Evolutionary conservation across 1,140 invertebrate species (phyloP).

Genomic region (Augochlora pura): DNA sequence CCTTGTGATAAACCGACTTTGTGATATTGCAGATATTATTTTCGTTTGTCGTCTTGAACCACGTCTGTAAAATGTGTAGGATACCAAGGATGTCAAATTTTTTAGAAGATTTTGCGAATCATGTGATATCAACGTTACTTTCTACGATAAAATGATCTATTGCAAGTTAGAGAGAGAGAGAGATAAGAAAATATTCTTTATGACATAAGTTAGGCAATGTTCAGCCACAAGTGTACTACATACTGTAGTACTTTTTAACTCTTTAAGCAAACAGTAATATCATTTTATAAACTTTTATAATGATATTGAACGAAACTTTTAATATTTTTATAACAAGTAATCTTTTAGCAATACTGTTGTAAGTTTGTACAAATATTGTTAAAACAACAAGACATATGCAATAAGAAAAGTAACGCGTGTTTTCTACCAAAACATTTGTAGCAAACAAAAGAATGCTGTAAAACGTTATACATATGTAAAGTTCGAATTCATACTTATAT

Average conservation of each 20-base stretch:
- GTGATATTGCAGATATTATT: slow-evolving; percentile 33
- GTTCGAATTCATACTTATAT: not conserved
- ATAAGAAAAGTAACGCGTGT: slow-evolving; percentile 12
- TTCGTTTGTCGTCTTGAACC: slow-evolving; percentile 12
- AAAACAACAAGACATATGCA: slow-evolving; percentile 1
- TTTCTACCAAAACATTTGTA: slow-evolving; percentile 34
- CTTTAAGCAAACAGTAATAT: slow-evolving; percentile 4
- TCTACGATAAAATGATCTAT: slow-evolving; percentile 30
- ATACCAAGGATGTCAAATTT: slow-evolving; percentile 18
- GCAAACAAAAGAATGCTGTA: not conserved
- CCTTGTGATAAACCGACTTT: slow-evolving; percentile 33
- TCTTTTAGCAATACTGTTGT: slow-evolving; percentile 40
- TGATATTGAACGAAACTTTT: slow-evolving; percentile 29
- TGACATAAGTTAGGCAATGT: slow-evolving; percentile 17
- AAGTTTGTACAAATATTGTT: slow-evolving; percentile 19
- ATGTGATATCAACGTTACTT: slow-evolving; percentile 46
- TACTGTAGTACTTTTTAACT: slow-evolving; percentile 12
- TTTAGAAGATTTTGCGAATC: slow-evolving; percentile 28
- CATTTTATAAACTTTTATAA: slow-evolving; percentile 30
- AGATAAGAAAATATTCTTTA: slow-evolving; percentile 30
- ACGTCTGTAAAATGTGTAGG: not conserved
- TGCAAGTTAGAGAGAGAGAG: slow-evolving; percentile 24
- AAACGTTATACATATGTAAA: slow-evolving; percentile 8
- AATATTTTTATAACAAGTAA: slow-evolving; percentile 49
- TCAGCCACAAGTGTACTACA: not conserved